Percentiles rank a stretch among this genome's conserved stretches.
Evolutionary conservation across 1,140 invertebrate species (phyloP).

Genomic region (Tribolium castaneum): DNA sequence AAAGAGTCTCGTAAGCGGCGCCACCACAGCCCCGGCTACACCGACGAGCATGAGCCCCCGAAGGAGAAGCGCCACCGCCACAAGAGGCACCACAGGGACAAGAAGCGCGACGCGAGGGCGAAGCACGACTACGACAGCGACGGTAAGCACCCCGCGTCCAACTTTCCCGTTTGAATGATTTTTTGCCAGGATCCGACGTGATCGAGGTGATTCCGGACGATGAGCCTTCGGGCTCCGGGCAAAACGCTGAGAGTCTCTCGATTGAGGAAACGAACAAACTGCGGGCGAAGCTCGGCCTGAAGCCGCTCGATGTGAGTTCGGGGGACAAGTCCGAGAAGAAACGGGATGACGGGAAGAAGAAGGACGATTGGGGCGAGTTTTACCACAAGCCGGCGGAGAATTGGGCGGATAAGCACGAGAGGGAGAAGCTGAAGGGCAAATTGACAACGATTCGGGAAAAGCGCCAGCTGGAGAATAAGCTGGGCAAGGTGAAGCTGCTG

Average conservation of each 20-base stretch:
- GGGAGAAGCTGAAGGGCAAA: slow-evolving; percentile 87
- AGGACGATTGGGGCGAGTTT: slow-evolving; percentile 89
- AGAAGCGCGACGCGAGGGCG: slow-evolving; percentile 66
- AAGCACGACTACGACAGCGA: slow-evolving; percentile 68
- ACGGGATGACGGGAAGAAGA: slow-evolving; percentile 68
- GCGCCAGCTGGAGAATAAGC: slow-evolving; percentile 81
- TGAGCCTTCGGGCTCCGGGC: slow-evolving; percentile 46
- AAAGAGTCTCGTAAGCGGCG: slow-evolving; percentile 65
- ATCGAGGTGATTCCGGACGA: slow-evolving; percentile 59
- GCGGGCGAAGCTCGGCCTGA: slow-evolving; percentile 91
- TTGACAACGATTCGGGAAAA: slow-evolving; percentile 83
- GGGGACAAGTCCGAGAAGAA: slow-evolving; percentile 56
- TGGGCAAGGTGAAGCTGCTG: slow-evolving; percentile 74
- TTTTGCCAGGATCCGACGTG: slow-evolving; percentile 58
- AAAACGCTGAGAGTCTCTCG: slow-evolving; percentile 73
- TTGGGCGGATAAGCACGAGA: slow-evolving; percentile 77
- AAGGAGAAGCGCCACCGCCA: slow-evolving; percentile 71
- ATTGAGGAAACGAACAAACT: slow-evolving; percentile 94
- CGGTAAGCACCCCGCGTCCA: slow-evolving; percentile 62
- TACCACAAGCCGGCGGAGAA: slow-evolving; percentile 93
- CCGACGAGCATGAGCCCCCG: slow-evolving; percentile 64
- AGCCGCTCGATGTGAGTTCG: slow-evolving; percentile 83
- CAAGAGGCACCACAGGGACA: slow-evolving; percentile 71
- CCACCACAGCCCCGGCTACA: slow-evolving; percentile 67
- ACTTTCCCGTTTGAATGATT: not conserved